Conservation (phyloP, 2,797 vertebrate species). For the Leucoraja ocellata region DNA sequence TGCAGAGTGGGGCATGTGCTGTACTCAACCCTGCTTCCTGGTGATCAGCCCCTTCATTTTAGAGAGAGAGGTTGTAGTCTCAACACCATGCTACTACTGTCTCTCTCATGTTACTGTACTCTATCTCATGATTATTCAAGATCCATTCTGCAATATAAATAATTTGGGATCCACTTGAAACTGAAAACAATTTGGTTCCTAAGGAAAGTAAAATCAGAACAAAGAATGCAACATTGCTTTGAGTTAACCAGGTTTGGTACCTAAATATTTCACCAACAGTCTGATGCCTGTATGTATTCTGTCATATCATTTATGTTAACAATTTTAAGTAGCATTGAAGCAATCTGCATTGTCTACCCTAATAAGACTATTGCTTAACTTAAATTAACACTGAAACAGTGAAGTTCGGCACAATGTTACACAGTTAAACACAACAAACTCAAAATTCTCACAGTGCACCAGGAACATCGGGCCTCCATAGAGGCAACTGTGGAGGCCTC, state of each 20-base stretch:
- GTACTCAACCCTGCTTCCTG: too few relatives aligned
- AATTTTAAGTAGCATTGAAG: background rate
- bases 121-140: too few relatives aligned
- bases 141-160: background rate
- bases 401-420: background rate
- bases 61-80: too few relatives aligned
- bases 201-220: background rate
- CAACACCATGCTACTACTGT: too few relatives aligned
- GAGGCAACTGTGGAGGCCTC: too few relatives aligned
- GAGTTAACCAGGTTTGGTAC: background rate
- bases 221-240: background rate
- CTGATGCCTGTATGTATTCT: background rate
- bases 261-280: background rate
- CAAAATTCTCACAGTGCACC: background rate
- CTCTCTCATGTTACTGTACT: too few relatives aligned
- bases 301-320: background rate
- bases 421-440: background rate
- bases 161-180: background rate
- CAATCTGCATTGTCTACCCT: background rate
- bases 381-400: background rate
- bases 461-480: too few relatives aligned
- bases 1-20: too few relatives aligned
- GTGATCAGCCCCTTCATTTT: too few relatives aligned
- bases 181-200: background rate
- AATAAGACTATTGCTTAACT: background rate